phyloP scores from a whole-genome alignment of 2,888 invertebrate species.

The Panzeria rudis region DNA sequence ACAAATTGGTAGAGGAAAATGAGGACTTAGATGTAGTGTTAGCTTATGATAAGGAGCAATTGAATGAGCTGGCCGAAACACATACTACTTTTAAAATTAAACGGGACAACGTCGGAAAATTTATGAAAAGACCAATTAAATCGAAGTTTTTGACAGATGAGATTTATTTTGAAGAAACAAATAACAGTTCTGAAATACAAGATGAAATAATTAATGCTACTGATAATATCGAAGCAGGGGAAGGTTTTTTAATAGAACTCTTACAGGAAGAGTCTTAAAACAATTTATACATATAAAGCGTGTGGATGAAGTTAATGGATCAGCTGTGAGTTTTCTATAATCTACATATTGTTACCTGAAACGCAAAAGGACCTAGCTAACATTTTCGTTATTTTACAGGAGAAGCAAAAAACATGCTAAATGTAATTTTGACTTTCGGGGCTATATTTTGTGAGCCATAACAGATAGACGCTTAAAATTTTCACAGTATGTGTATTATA shows the following conservation, averaged over 20 bases:
- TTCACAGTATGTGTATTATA: too few species aligned
- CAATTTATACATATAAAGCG: too few species aligned
- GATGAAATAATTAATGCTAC: conserved; percentile 44
- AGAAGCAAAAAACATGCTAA: too few species aligned
- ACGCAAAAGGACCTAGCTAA: too few species aligned
- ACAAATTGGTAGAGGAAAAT: conserved; percentile 35
- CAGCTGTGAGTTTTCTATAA: too few species aligned
- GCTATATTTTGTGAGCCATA: too few species aligned
- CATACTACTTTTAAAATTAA: background rate
- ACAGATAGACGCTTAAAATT: too few species aligned
- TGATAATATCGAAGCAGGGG: background rate
- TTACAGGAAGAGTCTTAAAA: conserved; percentile 8
- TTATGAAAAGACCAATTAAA: background rate
- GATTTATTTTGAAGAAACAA: conserved; percentile 19
- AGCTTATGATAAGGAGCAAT: background rate
- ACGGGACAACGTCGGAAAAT: background rate
- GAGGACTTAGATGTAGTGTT: conserved; percentile 19
- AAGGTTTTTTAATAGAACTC: conserved; percentile 67
- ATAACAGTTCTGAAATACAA: background rate
- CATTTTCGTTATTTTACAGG: too few species aligned
- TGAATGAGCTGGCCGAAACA: background rate
- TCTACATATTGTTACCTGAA: too few species aligned
- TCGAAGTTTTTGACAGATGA: background rate
- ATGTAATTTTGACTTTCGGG: too few species aligned
- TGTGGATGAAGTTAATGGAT: too few species aligned